Conservation (phyloP, 2,888 invertebrate species). For the Eristalinus aeneus region DNA sequence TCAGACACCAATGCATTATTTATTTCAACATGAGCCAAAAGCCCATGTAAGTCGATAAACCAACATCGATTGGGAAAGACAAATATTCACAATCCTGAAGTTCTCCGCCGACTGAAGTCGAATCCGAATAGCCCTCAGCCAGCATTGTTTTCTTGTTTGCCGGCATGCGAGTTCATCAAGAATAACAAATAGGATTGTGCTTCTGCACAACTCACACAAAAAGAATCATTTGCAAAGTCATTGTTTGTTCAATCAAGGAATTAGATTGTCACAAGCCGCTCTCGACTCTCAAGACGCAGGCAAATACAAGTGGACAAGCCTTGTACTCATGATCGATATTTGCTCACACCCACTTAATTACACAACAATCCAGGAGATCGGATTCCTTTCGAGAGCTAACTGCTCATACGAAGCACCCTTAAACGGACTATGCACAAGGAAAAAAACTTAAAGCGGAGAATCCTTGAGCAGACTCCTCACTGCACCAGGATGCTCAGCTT, state of each 20-base stretch:
- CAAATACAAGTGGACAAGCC: conserved; percentile 18
- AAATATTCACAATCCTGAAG: conserved; percentile 34
- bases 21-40: neutral
- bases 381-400: conserved; percentile 9
- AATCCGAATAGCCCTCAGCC: neutral
- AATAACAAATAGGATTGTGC: conserved; percentile 28
- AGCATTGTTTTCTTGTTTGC: conserved; percentile 5
- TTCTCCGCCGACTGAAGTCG: conserved; percentile 25
- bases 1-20: neutral
- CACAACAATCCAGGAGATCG: conserved; percentile 51
- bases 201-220: conserved; percentile 25
- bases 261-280: conserved; percentile 52
- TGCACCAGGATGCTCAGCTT: conserved; percentile 41
- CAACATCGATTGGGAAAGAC: conserved; percentile 9
- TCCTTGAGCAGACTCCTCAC: conserved; percentile 15
- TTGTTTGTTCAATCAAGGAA: conserved; percentile 45
- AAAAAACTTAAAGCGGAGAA: neutral
- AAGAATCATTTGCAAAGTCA: conserved; percentile 57
- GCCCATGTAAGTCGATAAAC: conserved; percentile 1
- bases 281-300: conserved; percentile 7
- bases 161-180: conserved; percentile 32
- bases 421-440: neutral
- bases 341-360: conserved; percentile 49
- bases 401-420: conserved; percentile 6
- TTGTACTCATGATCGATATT: conserved; percentile 28